Conservation (phyloP, 1,140 invertebrate species). For the Diabrotica undecimpunctata region DNA sequence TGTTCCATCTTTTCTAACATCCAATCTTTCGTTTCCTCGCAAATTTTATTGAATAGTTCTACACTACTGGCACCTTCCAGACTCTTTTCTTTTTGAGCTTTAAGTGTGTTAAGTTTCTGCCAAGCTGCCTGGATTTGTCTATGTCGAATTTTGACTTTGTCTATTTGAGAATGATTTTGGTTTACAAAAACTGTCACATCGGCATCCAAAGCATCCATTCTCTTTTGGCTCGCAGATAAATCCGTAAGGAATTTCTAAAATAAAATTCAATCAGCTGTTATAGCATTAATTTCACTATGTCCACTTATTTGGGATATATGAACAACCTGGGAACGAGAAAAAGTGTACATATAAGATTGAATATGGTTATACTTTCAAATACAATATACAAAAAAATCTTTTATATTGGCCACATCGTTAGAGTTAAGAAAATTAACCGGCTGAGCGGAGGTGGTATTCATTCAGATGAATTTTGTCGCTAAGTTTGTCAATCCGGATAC, state of each 20-base stretch:
- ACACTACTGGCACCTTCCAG: conserved; percentile 81
- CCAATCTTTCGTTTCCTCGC: conserved; percentile 90
- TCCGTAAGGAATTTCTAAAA: conserved; percentile 89
- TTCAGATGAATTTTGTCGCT: too few species aligned
- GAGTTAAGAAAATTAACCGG: too few species aligned
- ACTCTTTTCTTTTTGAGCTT: conserved; percentile 86
- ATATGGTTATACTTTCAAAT: too few species aligned
- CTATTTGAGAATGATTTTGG: conserved; percentile 83
- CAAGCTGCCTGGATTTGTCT: conserved; percentile 83
- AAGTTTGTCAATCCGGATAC: too few species aligned
- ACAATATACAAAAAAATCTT: too few species aligned
- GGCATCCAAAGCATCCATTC: conserved; percentile 84
- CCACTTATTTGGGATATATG: not conserved
- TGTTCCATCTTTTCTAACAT: conserved; percentile 90
- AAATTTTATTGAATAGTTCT: conserved; percentile 89
- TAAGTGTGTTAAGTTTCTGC: conserved; percentile 85
- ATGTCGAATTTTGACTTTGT: conserved; percentile 77
- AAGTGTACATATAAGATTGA: too few species aligned
- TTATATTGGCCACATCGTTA: too few species aligned
- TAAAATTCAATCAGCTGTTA: conserved; percentile 13
- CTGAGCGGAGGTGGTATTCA: too few species aligned
- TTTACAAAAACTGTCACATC: conserved; percentile 83
- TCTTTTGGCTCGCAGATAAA: conserved; percentile 84
- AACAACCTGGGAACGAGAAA: too few species aligned
- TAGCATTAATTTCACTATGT: not conserved